Conservation (phyloP, 2,797 vertebrate species). For the Enteromius viviparus region DNA sequence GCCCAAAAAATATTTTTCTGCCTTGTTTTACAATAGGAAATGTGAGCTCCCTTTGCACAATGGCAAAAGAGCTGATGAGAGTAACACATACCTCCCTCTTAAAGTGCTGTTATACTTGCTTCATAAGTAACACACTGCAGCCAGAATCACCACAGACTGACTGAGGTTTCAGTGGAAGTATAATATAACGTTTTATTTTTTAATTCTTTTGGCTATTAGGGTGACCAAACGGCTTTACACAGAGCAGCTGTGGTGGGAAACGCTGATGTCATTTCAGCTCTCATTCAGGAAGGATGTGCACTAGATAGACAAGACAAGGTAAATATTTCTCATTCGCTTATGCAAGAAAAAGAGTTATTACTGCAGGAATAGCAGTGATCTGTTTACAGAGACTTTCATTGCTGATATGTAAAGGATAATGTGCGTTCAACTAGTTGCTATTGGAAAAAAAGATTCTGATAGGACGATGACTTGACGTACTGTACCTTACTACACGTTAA, state of each 20-base stretch:
- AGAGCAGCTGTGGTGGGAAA: conserved; percentile 92
- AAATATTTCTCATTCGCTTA: conserved; percentile 35
- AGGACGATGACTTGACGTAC: neutral
- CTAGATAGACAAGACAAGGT: conserved; percentile 97
- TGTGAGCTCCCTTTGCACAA: neutral
- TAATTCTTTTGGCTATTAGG: conserved; percentile 71
- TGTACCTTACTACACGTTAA: neutral
- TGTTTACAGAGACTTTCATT: neutral
- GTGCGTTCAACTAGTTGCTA: neutral
- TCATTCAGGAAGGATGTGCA: conserved; percentile 92
- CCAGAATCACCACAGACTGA: neutral
- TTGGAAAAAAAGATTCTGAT: neutral
- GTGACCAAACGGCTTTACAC: conserved; percentile 93
- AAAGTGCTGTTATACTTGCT: neutral
- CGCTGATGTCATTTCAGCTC: conserved; percentile 83
- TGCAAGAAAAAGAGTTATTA: neutral
- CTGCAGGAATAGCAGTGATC: neutral
- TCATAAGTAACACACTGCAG: neutral
- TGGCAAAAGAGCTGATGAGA: neutral
- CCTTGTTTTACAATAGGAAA: neutral
- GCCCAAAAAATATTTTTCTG: neutral
- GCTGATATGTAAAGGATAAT: neutral
- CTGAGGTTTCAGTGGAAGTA: neutral
- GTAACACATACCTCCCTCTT: neutral
- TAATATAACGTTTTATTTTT: too few relatives aligned